These are phyloP conservation scores for Hetaerina americana DNA, from an alignment of 1,140 invertebrate genomes.

Conservation along the genomic window DNA sequence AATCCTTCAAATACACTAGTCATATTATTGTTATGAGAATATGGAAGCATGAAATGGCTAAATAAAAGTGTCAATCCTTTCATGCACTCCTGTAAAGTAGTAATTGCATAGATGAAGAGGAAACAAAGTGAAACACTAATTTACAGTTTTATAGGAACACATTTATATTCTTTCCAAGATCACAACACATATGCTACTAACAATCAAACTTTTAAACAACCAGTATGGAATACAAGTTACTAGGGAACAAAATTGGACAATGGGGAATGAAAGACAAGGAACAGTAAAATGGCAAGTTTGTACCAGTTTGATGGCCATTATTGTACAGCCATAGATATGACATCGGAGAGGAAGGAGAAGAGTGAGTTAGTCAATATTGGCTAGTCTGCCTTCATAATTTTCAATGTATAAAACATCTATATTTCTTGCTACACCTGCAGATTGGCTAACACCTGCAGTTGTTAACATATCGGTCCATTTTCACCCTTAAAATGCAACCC, in stretches of 20 bases:
- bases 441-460: constrained; percentile 1
- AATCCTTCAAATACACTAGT: neutral
- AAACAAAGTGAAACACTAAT: neutral
- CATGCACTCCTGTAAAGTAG: neutral
- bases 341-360: constrained; percentile 2
- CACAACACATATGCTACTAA: constrained; percentile 5
- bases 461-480: constrained; percentile 3
- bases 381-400: neutral
- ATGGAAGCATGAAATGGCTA: neutral
- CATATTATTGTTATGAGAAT: neutral
- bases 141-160: constrained; percentile 5
- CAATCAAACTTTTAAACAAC: constrained; percentile 5
- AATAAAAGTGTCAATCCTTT: neutral
- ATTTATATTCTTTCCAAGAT: constrained; percentile 6
- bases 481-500: neutral
- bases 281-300: constrained; percentile 5
- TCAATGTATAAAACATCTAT: constrained; percentile 1
- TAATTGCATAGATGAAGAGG: neutral
- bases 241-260: constrained; percentile 2
- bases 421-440: constrained; percentile 1
- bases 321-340: constrained; percentile 1
- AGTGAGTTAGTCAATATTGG: neutral
- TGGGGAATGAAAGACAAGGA: constrained; percentile 3
- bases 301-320: constrained; percentile 1
- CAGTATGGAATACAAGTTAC: constrained; percentile 6